These are phyloP conservation scores for Calcarius lapponicus DNA, from an alignment of 2,797 vertebrate species.

Conservation along the genomic window DNA sequence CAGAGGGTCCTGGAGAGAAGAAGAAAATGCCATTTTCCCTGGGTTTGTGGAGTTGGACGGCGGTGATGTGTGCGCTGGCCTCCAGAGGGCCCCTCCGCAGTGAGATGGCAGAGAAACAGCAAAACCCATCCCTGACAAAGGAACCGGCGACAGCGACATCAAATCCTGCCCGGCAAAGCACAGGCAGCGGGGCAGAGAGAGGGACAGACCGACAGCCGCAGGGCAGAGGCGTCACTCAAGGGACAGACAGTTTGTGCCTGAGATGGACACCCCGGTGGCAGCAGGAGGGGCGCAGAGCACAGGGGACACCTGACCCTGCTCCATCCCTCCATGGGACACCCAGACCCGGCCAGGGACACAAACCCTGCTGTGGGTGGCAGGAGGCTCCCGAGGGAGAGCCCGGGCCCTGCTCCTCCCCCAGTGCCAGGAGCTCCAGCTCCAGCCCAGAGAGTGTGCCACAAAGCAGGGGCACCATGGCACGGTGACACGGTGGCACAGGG, in stretches of 20 bases:
- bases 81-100: constrained; percentile 49
- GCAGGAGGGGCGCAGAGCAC: background rate
- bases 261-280: background rate
- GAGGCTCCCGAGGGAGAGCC: background rate
- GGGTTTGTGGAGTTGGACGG: background rate
- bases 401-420: background rate
- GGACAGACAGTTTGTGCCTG: rapidly evolving
- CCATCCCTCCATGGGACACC: rapidly evolving
- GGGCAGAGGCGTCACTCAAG: rapidly evolving
- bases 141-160: rapidly evolving
- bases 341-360: rapidly evolving
- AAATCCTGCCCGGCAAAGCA: rapidly evolving
- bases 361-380: rapidly evolving
- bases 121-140: background rate
- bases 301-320: rapidly evolving
- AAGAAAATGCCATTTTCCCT: rapidly evolving
- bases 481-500: background rate
- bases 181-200: rapidly evolving
- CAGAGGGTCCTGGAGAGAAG: background rate
- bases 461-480: rapidly evolving
- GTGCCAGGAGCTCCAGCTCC: rapidly evolving
- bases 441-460: rapidly evolving
- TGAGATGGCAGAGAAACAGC: background rate
- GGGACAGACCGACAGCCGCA: background rate
- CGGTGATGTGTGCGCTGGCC: background rate